These are phyloP conservation scores for Ascidia mentula DNA, from an alignment of 23 tunicate species.

Conservation along the genomic window DNA sequence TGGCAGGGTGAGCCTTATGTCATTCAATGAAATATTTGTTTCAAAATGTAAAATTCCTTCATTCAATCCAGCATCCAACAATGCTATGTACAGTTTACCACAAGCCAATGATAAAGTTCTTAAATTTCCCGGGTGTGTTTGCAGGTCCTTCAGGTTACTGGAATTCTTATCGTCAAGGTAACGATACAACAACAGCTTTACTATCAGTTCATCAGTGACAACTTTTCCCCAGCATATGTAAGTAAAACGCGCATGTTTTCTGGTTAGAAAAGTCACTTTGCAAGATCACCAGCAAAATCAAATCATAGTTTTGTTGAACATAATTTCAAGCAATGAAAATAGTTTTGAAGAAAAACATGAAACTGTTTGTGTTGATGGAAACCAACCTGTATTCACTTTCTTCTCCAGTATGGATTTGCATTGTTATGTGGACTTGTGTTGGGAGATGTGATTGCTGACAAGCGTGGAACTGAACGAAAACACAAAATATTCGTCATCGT, in stretches of 20 bases:
- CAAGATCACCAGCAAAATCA: too few species aligned
- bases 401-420: conserved; percentile 28
- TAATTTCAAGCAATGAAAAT: too few species aligned
- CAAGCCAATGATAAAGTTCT: too few species aligned
- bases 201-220: neutral
- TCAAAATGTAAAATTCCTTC: too few species aligned
- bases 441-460: neutral
- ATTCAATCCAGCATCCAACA: too few species aligned
- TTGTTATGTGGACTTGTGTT: conserved; percentile 23
- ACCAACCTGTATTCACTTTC: too few species aligned
- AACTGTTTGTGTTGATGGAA: neutral
- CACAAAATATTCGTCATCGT: neutral
- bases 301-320: too few species aligned
- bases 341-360: neutral
- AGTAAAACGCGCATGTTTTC: neutral
- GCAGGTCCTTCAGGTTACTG: conserved; percentile 16
- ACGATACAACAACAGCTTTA: conserved; percentile 4
- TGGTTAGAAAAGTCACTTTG: too few species aligned
- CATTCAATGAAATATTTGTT: too few species aligned
- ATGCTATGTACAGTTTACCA: too few species aligned
- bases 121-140: neutral
- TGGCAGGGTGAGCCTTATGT: conserved; percentile 6
- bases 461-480: neutral
- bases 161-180: conserved; percentile 5
- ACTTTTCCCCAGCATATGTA: conserved; percentile 31